Base-by-base conservation (phyloP, 2,113 vertebrate species). In the Chaetops frenatus region DNA sequence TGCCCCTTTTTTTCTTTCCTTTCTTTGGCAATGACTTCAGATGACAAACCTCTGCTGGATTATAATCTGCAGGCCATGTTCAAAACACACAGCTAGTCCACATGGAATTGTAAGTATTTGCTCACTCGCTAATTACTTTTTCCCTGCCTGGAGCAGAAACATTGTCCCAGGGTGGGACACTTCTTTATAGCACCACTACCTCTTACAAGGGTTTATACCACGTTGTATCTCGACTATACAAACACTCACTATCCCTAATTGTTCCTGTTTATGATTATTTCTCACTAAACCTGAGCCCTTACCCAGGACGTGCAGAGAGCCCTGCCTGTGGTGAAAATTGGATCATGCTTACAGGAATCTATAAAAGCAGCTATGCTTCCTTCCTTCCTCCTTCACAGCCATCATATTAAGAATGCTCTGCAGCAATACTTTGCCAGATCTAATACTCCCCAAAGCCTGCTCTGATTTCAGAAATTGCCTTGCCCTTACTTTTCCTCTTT, bases 391-490 rank as follows among this genome's bases (percentile, higher is more conserved):
- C 45, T 89, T 87, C 81, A 72, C 67, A 86, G 79, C 31, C 92
- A 66, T 58, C 38, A 31, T 70, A 90, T 62, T 85, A 91, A 89
- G 62, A 58, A 28, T 90, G 70, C 67, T 88, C 71, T 94, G 92
- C 85, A 88, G 92, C 64, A 94, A 58, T 27, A 71, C 44, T 62
- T 81, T 47, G 67, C 79, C 67, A 85, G 64, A 81, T 92, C 76
- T 92, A 93, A 93, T 83, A 86, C 44, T 95, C 95, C 92, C 94
- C 69, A 96, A 97, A 96, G 93, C 67, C 94, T 45, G 64, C 90
- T 97, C 92, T 93, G 93, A 94, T 95, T 96, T 96, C 90, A 94
- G 72, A 94, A 96, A 96, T 83, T 95, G 94, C 86, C 56, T 86
- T 93, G 93, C 90, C 93, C 88, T 94, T 90, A 88, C 76, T 96